Evolutionary conservation across 1,140 invertebrate species (phyloP).

Genomic region (Dolichoris vasculosae): DNA sequence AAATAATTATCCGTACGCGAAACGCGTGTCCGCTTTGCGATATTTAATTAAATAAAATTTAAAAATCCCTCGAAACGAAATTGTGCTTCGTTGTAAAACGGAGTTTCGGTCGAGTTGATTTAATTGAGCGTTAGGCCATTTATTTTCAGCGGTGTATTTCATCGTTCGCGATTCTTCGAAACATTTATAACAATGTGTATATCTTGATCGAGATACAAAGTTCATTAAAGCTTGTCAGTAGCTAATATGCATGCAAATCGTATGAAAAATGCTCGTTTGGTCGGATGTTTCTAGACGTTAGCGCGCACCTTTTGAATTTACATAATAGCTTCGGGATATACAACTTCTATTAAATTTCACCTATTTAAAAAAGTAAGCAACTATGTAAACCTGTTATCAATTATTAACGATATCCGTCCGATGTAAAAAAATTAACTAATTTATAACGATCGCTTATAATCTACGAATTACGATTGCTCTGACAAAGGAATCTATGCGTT

Average conservation of each 20-base stretch:
- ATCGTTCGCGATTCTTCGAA: neutral
- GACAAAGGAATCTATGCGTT: neutral
- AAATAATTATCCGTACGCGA: no score
- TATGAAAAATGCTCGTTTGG: slow-evolving; percentile 26
- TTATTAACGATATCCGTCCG: neutral
- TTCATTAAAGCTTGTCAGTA: slow-evolving; percentile 24
- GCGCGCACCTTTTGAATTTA: slow-evolving; percentile 16
- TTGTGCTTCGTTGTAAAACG: neutral
- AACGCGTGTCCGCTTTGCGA: no score
- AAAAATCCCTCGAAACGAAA: no score
- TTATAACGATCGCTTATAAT: neutral
- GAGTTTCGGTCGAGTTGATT: neutral
- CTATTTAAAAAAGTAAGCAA: slow-evolving; percentile 7
- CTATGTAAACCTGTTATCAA: slow-evolving; percentile 2
- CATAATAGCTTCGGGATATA: slow-evolving; percentile 20
- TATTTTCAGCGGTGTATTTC: neutral
- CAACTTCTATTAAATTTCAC: slow-evolving; percentile 9
- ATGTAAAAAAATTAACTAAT: neutral
- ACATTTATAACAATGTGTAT: slow-evolving; percentile 8
- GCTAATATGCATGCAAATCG: slow-evolving; percentile 33
- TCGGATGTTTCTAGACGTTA: slow-evolving; percentile 1
- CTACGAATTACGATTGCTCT: neutral
- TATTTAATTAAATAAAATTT: no score
- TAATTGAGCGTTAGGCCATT: neutral
- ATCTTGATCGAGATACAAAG: slow-evolving; percentile 5